A percentile compares a stretch with the other conserved stretches of the same genome.
phyloP scores from a whole-genome alignment of 2,888 invertebrate genomes.

The Micropterix aruncella region DNA sequence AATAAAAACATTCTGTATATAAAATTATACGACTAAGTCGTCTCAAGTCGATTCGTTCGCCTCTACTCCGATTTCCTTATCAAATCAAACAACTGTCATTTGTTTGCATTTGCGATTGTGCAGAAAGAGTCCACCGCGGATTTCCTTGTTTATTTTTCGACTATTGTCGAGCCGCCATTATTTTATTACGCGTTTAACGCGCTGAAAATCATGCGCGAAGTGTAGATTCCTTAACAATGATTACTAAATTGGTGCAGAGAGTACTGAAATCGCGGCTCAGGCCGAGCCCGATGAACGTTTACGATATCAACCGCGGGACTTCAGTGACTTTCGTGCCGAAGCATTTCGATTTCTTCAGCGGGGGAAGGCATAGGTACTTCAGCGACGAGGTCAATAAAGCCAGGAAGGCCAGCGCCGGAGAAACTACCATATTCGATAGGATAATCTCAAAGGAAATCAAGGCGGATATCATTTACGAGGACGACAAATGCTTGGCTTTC shows the following conservation, averaged over 20 bases:
- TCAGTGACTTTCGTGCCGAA: conserved; percentile 19
- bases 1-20: too few species aligned
- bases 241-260: conserved; percentile 33
- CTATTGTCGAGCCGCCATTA: too few species aligned
- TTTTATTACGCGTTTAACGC: too few species aligned
- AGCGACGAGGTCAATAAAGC: conserved; percentile 24
- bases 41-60: too few species aligned
- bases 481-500: conserved; percentile 68
- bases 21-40: too few species aligned
- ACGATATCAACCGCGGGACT: conserved; percentile 26
- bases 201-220: too few species aligned
- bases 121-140: too few species aligned
- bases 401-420: conserved; percentile 24
- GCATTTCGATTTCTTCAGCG: conserved; percentile 18
- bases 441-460: conserved; percentile 67
- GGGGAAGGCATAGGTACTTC: conserved; percentile 21
- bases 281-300: conserved; percentile 33
- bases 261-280: conserved; percentile 30
- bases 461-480: conserved; percentile 71
- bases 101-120: too few species aligned
- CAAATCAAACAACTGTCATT: too few species aligned
- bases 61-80: too few species aligned
- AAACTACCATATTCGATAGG: conserved; percentile 60
- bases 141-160: too few species aligned
- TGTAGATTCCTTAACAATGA: conserved; percentile 28